Conservation (phyloP, 2,113 vertebrate genomes). For the Coptodon bakossiorum region DNA sequence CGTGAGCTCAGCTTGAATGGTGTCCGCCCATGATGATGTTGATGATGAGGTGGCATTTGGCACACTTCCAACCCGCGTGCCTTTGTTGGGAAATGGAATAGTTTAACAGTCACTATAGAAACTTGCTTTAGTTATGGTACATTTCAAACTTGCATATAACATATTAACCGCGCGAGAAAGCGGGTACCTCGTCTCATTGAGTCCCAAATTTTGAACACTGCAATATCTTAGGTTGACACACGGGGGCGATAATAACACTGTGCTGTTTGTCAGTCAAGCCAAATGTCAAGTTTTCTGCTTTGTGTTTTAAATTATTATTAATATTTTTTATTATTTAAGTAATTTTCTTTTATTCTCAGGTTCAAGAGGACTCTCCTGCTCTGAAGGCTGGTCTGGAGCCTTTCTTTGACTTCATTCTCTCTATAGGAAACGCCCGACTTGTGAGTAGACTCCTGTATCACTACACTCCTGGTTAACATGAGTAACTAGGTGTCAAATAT, state of each 20-base stretch:
- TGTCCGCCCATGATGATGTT: background rate
- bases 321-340: background rate
- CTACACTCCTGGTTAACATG: background rate
- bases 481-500: background rate
- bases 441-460: conserved; percentile 33
- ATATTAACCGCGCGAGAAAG: background rate
- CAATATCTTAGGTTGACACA: background rate
- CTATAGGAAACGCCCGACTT: conserved; percentile 85
- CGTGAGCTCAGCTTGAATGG: background rate
- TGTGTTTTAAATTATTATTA: background rate
- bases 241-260: background rate
- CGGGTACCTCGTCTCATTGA: background rate
- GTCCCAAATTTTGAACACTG: background rate
- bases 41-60: conserved; percentile 62
- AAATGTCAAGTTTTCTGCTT: background rate
- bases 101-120: background rate
- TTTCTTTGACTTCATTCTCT: conserved; percentile 94
- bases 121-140: background rate
- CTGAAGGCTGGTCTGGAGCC: conserved; percentile 86
- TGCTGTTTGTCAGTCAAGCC: background rate
- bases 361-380: conserved; percentile 88
- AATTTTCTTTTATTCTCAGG: conserved; percentile 54
- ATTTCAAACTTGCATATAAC: background rate
- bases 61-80: background rate
- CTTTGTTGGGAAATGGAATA: background rate